phyloP scores from a whole-genome alignment of 2,888 invertebrate species.

The Exephanes ischioxanthus region DNA sequence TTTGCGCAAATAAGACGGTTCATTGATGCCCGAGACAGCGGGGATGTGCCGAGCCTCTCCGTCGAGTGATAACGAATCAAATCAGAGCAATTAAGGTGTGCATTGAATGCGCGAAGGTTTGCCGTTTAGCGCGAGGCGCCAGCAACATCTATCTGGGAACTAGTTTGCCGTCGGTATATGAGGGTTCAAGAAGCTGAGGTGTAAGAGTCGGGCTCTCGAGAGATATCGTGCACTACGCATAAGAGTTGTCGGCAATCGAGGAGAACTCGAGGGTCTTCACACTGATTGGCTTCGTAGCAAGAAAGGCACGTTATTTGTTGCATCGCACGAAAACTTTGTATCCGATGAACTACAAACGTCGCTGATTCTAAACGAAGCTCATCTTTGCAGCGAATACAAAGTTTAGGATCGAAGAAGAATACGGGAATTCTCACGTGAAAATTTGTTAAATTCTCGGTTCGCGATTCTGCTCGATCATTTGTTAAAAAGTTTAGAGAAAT shows the following conservation, averaged over 20 bases:
- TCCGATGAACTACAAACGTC: conserved; percentile 1
- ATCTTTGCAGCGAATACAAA: background rate
- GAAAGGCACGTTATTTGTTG: conserved; percentile 75
- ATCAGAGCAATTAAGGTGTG: conserved; percentile 83
- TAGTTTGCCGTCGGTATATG: conserved; percentile 40
- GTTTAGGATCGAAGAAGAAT: background rate
- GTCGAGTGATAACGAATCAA: conserved; percentile 76
- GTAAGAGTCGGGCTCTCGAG: conserved; percentile 5
- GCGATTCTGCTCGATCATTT: background rate
- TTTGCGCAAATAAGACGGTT: conserved; percentile 15
- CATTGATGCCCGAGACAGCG: conserved; percentile 38
- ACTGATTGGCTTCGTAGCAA: conserved; percentile 79
- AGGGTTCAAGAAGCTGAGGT: conserved; percentile 41
- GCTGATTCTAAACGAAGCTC: conserved; percentile 32
- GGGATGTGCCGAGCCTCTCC: conserved; percentile 32
- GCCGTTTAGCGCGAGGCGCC: conserved; percentile 33
- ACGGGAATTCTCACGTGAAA: background rate
- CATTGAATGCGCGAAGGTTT: conserved; percentile 77
- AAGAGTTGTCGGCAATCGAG: conserved; percentile 20
- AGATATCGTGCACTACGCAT: conserved; percentile 6
- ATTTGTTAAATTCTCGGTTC: background rate
- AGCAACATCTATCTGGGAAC: conserved; percentile 36
- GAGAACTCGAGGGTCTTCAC: conserved; percentile 46
- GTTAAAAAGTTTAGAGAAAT: background rate
- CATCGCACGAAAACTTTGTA: conserved; percentile 38